Base-by-base conservation (phyloP, 2,797 vertebrate species). In the Muscicapa striata region DNA sequence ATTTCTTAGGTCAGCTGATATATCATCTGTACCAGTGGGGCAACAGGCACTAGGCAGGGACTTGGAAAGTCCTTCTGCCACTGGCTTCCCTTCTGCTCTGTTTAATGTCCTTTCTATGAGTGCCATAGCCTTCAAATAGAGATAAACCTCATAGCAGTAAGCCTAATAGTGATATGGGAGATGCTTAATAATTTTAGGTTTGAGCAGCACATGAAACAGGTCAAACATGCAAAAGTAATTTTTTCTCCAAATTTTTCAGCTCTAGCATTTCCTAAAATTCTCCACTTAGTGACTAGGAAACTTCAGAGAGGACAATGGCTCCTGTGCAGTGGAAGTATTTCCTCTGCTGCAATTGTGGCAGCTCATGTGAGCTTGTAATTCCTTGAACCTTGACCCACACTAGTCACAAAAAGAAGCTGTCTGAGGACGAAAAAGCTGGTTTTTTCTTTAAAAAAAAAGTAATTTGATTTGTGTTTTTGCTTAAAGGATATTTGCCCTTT, bases 401-500 rank as follows among this genome's bases (percentile, higher is more conserved):
- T 46, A 62, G 19, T 81, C 68, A 69, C 46, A 73, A 58, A 93
- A 76, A 77, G 34, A 86, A 91, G 41, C 16, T 49, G 30, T 83
- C 38, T 67, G 45, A 91, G 34, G 59, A 58, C 0, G 1, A 57
- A 84, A 83, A 76, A 22, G 5, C 6, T 69, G 20, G 1, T 9
- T 30, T 62, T 6, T 49, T 4, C 15, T 11, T 4, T 17, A 51
- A 52, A 3, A 3, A 52, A 3, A 3, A 48, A 62, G n/a, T 30
- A 57, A 84, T 79, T 73, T 21, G 3, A 61, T 46, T 83, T 29
- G 22, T 90, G 16, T 15, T 86, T 91, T 83, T 86, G 45, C 92
- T 91, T 91, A 84, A 91, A 86, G 62, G 80, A 84, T 36, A 4
- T 96, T 95, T 97, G 89, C 80, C 93, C 93, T 94, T 96, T 96